Percentiles rank a stretch among this genome's conserved stretches.
phyloP scores from a whole-genome alignment of 1,140 invertebrate species.

The Anadara kagoshimensis region DNA sequence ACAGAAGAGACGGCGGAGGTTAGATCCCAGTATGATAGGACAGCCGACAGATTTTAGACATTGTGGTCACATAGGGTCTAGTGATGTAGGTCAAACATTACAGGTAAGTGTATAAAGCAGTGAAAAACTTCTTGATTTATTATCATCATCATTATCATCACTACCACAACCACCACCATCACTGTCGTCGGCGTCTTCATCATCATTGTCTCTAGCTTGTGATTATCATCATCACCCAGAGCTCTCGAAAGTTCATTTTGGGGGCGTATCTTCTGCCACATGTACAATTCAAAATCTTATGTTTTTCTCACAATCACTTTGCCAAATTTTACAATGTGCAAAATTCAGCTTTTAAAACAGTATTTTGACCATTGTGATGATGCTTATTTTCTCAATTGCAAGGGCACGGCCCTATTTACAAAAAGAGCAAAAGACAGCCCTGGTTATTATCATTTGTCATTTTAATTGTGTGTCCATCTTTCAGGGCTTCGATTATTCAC shows the following conservation, averaged over 20 bases:
- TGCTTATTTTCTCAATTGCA: no score
- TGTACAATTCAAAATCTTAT: neutral
- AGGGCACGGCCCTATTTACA: no score
- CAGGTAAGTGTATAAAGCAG: conserved; percentile 3
- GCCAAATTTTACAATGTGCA: no score
- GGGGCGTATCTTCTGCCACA: neutral
- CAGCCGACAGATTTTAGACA: conserved; percentile 93
- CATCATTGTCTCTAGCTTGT: neutral
- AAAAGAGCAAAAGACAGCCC: no score
- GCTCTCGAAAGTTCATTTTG: neutral
- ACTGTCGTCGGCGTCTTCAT: no score
- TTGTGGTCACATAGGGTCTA: conserved; percentile 92
- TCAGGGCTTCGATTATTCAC: no score
- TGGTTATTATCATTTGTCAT: no score
- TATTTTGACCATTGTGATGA: no score
- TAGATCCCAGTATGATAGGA: conserved; percentile 94
- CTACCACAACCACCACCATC: no score
- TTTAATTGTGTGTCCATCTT: no score
- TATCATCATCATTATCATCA: neutral
- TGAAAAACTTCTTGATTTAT: neutral
- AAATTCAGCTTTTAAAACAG: no score
- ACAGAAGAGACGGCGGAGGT: conserved; percentile 78
- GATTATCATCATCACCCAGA: neutral
- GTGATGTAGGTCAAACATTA: conserved; percentile 75
- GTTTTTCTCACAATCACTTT: no score